Evolutionary conservation across 2,888 invertebrate genomes (phyloP).

Genomic region (Malachius bipustulatus): DNA sequence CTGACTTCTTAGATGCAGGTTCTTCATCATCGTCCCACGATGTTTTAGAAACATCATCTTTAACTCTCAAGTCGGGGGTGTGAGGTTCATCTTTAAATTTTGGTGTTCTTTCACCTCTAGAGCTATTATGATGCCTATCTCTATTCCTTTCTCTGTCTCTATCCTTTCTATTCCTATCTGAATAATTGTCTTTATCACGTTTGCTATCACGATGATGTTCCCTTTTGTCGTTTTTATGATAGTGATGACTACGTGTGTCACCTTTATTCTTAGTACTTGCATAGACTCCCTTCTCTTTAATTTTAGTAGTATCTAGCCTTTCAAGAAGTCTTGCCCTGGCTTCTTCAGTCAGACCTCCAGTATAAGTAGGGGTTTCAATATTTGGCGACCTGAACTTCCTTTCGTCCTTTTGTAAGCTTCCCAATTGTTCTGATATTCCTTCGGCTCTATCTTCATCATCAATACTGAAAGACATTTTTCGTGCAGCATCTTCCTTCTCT

Average conservation of each 20-base stretch:
- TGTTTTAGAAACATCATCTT: constrained; percentile 53
- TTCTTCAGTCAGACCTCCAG: constrained; percentile 78
- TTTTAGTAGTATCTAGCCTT: constrained; percentile 41
- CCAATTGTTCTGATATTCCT: constrained; percentile 30
- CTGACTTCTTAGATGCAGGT: constrained; percentile 54
- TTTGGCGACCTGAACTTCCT: constrained; percentile 66
- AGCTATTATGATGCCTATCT: constrained; percentile 7
- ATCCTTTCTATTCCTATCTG: background rate
- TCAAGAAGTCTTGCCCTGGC: constrained; percentile 62
- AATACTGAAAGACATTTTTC: constrained; percentile 53
- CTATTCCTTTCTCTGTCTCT: constrained; percentile 22
- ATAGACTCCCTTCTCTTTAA: constrained; percentile 59
- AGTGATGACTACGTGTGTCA: constrained; percentile 1
- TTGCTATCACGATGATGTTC: constrained; percentile 29
- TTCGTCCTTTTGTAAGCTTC: constrained; percentile 26
- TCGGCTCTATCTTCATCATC: constrained; percentile 30
- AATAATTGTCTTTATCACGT: constrained; percentile 17
- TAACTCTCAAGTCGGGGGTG: constrained; percentile 55
- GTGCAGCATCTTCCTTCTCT: constrained; percentile 47
- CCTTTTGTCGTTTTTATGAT: constrained; percentile 32
- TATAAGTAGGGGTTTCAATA: constrained; percentile 88
- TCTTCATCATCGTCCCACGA: constrained; percentile 75
- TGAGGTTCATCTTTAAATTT: constrained; percentile 75
- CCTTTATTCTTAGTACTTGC: constrained; percentile 49
- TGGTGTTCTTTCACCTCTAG: constrained; percentile 34